These are phyloP conservation scores for Sarcophilus harrisii DNA, from an alignment of 2,797 vertebrate species.

Conservation along the genomic window DNA sequence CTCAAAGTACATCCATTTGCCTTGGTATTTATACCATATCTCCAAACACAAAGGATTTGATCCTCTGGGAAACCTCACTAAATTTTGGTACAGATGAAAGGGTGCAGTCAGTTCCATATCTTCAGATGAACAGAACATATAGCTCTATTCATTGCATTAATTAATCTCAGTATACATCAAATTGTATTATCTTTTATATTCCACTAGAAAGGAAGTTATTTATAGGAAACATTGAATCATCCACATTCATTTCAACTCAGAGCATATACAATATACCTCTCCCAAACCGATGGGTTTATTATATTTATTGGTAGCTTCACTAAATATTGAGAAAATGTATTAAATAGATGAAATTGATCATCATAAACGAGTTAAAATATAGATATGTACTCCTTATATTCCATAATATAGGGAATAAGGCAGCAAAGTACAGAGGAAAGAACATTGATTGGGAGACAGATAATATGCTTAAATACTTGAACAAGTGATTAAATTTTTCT, in stretches of 20 bases:
- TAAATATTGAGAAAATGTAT: neutral
- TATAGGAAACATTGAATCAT: neutral
- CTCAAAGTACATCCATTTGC: neutral
- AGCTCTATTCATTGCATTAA: neutral
- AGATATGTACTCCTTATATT: neutral
- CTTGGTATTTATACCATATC: neutral
- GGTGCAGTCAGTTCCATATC: neutral
- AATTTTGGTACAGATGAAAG: neutral
- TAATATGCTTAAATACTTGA: neutral
- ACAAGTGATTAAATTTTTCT: neutral
- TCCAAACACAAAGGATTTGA: neutral
- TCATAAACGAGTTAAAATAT: slow-evolving; percentile 22
- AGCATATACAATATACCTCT: neutral
- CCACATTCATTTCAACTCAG: slow-evolving; percentile 2
- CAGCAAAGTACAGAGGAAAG: neutral
- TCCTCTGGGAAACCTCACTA: neutral
- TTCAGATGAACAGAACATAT: slow-evolving; percentile 16
- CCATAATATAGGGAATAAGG: neutral
- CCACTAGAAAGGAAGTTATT: neutral
- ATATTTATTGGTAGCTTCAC: slow-evolving; percentile 9
- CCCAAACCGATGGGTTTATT: too few relatives aligned
- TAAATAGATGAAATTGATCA: slow-evolving; percentile 43
- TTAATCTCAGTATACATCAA: slow-evolving; percentile 29
- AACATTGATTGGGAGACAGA: neutral
- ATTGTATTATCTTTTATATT: neutral